Evolutionary conservation across 2,888 invertebrate genomes (phyloP).

Genomic region (Patella pellucida): DNA sequence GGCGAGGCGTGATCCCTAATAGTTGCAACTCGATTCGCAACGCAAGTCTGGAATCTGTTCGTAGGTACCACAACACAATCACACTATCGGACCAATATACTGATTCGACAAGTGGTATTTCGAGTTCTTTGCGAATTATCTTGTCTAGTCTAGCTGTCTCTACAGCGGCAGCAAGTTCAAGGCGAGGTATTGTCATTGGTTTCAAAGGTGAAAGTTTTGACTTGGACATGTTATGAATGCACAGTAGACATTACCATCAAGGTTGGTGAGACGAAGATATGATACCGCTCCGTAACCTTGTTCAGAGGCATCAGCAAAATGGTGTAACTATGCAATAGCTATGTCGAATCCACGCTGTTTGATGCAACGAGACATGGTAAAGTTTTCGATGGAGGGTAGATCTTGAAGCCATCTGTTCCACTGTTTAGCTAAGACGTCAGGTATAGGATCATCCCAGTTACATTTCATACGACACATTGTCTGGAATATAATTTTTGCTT

Average conservation of each 20-base stretch:
- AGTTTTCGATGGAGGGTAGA: not conserved
- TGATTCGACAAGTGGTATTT: not conserved
- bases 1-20: not conserved
- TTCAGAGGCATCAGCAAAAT: conserved; percentile 7
- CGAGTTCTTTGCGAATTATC: conserved; percentile 9
- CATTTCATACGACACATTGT: not conserved
- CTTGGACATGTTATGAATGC: conserved; percentile 21
- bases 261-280: not conserved
- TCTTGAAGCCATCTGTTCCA: conserved; percentile 13
- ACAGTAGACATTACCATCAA: not conserved
- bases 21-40: not conserved
- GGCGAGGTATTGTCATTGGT: conserved; percentile 13
- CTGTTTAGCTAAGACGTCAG: not conserved
- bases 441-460: conserved; percentile 13
- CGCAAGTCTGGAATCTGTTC: not conserved
- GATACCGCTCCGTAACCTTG: conserved; percentile 9
- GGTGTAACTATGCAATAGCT: not conserved
- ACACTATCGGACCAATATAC: not conserved
- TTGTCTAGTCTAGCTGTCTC: conserved; percentile 12
- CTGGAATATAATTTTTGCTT: conserved; percentile 16
- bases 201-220: conserved; percentile 15
- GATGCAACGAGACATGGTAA: not conserved
- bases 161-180: conserved; percentile 14
- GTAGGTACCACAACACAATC: not conserved
- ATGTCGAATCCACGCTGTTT: not conserved